Base-by-base conservation (phyloP, 2,797 vertebrate species). In the Capromys pilorides region DNA sequence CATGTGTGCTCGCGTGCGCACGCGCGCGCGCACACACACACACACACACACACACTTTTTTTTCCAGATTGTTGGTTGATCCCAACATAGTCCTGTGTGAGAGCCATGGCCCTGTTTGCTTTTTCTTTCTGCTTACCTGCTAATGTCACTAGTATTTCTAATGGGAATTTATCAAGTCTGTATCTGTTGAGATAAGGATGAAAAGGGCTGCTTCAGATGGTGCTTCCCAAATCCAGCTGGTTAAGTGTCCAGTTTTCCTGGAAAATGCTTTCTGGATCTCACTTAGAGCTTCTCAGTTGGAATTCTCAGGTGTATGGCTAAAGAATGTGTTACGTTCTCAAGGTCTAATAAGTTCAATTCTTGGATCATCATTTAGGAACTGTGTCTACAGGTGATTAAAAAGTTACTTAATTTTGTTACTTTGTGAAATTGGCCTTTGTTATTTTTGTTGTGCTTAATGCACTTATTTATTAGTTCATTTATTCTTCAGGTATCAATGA, bases 381-480 rank as follows among this genome's bases (percentile, higher is more conserved):
- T n/a, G 61, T 33, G 4, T 59, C 71, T 73, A 1, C 69, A 62
- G 61, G 41, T 90, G 77, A 77, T 83, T 77, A 80, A 45, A 49
- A 49, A 45, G 12, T 49, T 77, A 49, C 36, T 73, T 39, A 39
- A 10, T 4, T n/a, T 69, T 21, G 49, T 62, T 66, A 73, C 61
- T 84, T 85, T 67, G 31, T 86, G 41, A 75, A 36, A 8, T 77
- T 87, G 18, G 5, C 36, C 36, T 69, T 92, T 61, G 39, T 73
- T 78, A 33, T 61, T 71, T 96, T 18, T 79, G 18, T 85, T 49
- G 18, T 79, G n/a, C 8, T 91, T 78, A 83, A 31, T 75, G 45
- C 36, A 0, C 22, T 93, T n/a, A 82, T 36, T 88, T 89, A 57
- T 57, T 90, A 39, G 51, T 87, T 49, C 5, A 66, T 95, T 94